phyloP scores from a whole-genome alignment of 2,113 vertebrate genomes.

The Microcebus jonahi region DNA sequence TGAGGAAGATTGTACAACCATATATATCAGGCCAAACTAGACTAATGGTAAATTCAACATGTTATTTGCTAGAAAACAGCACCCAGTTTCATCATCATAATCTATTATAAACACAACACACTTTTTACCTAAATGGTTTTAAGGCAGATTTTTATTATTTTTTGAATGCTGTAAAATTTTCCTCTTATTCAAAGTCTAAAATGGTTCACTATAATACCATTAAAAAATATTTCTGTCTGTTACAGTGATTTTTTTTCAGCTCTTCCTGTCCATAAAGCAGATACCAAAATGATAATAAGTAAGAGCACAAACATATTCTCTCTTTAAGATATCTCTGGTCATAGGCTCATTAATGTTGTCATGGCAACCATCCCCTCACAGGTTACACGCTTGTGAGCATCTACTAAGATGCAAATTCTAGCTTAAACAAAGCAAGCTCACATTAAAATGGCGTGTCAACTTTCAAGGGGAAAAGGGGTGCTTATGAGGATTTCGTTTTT shows the following conservation, averaged over 20 bases:
- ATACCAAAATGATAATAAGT: slow-evolving; percentile 70
- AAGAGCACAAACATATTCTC: slow-evolving; percentile 63
- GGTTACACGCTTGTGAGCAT: slow-evolving; percentile 75
- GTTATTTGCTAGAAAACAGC: slow-evolving; percentile 49
- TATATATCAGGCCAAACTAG: neutral
- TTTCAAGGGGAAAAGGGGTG: slow-evolving; percentile 17
- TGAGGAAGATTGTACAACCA: neutral
- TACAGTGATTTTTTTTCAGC: slow-evolving; percentile 52
- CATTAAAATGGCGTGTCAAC: slow-evolving; percentile 69
- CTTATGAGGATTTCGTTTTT: slow-evolving; percentile 45
- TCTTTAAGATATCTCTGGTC: slow-evolving; percentile 75
- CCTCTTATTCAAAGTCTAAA: slow-evolving; percentile 66
- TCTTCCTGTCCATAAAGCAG: slow-evolving; percentile 61
- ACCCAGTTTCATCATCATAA: neutral
- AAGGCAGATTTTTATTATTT: neutral
- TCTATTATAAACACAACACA: neutral
- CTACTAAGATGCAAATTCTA: slow-evolving; percentile 77
- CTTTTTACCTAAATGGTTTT: slow-evolving; percentile 62
- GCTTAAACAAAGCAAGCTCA: slow-evolving; percentile 79
- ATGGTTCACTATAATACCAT: slow-evolving; percentile 32
- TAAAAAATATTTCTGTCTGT: slow-evolving; percentile 68
- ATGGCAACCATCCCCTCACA: slow-evolving; percentile 78
- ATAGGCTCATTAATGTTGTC: slow-evolving; percentile 81
- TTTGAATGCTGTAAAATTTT: slow-evolving; percentile 41
- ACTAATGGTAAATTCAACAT: neutral